Conservation (phyloP, 2,797 vertebrate species). For the Gymnodraco acuticeps region DNA sequence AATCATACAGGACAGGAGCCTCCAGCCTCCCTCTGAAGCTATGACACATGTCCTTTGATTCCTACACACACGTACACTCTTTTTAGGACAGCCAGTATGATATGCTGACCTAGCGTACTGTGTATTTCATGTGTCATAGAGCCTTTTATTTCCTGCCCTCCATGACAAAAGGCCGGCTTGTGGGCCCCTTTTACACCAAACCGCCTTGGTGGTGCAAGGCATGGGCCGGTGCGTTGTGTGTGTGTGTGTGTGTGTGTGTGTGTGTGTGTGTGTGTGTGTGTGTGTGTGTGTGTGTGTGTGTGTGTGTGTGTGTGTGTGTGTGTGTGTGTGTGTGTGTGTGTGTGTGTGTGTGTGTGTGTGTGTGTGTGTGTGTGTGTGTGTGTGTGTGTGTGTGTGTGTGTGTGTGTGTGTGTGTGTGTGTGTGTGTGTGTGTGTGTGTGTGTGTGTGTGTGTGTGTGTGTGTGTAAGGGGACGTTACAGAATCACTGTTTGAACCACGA, state of each 20-base stretch:
- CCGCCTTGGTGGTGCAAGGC: conserved; percentile 27
- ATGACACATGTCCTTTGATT: conserved; percentile 74
- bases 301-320: too few relatives aligned
- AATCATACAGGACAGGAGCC: conserved; percentile 72
- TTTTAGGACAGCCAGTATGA: conserved; percentile 42
- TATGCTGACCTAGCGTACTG: conserved; percentile 52
- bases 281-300: too few relatives aligned
- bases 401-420: too few relatives aligned
- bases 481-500: conserved; percentile 63
- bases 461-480: conserved; percentile 28
- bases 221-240: conserved; percentile 10
- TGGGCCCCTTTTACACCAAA: conserved; percentile 53
- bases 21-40: conserved; percentile 55
- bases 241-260: too few relatives aligned
- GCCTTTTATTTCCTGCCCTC: conserved; percentile 52
- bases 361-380: too few relatives aligned
- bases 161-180: conserved; percentile 55
- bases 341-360: too few relatives aligned
- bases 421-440: not conserved
- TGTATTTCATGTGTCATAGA: conserved; percentile 65
- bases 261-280: too few relatives aligned
- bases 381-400: too few relatives aligned
- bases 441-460: conserved; percentile 17
- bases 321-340: too few relatives aligned
- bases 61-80: conserved; percentile 5